Base-by-base conservation (phyloP, 1,140 invertebrate genomes). In the Drosophila subpulchrella region DNA sequence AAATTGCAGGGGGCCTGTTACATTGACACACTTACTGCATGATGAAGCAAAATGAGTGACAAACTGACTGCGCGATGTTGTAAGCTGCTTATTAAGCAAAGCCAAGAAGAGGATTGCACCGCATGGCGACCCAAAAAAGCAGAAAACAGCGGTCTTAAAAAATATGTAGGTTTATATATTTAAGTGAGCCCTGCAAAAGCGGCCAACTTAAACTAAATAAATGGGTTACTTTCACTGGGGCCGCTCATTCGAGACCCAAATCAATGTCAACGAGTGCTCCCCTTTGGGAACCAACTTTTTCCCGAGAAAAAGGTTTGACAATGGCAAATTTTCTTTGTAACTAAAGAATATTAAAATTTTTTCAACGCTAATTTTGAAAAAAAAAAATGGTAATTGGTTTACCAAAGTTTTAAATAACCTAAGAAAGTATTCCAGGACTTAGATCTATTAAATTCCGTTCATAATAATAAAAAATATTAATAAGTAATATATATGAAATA, bases 41-140 rank as follows among this genome's bases (percentile, higher is more conserved):
- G 84, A 89, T 88, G 80, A 88, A 74, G 84, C 84, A 88, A 88
- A 80, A 89, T 89, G 84, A 88, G 84, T 88, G 84, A 88, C 84
- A 88, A 80, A 88, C 84, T 84, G 84, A 84, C 84, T 88, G 80
- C 76, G 58, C 67, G 62, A 80, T 62, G 83, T 78, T 82, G 67
- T 79, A 80, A 89, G 78, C 79, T 88, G 80, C 84, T 88, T 89
- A 88, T 89, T 88, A 88, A 72, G 84, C 84, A 53, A 60, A 62
- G 75, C 46, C 42, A 32, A 39, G 24, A 70, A 11, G 39, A 39
- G 41, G 27, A 55, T 44, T 34, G 50, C 63, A 57, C 13, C 55
- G 34, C 34, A 36, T 15, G 61, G 57, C 76, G 76, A 71, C 75
- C 71, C 80, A 71, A 55, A 82, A 78, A 53, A 44, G n/a, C 15